Conservation (phyloP, 1,140 invertebrate species). For the Maniola jurtina region DNA sequence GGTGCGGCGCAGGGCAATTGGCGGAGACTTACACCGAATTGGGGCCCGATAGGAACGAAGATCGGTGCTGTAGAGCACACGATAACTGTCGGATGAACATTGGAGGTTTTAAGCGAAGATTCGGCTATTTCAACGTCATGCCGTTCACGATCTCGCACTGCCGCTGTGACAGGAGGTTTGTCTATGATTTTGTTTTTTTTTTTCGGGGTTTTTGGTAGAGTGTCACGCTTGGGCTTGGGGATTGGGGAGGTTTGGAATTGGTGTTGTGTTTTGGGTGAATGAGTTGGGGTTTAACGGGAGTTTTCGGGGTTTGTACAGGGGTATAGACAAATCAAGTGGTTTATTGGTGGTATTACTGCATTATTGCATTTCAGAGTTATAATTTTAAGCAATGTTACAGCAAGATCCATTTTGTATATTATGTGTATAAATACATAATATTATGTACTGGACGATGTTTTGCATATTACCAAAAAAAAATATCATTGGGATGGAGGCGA, state of each 20-base stretch:
- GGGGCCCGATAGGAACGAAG: conserved; percentile 83
- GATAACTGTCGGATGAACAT: conserved; percentile 87
- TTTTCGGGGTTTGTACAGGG: too few relatives aligned
- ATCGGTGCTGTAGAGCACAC: conserved; percentile 90
- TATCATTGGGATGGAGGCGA: too few relatives aligned
- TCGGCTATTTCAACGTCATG: conserved; percentile 88
- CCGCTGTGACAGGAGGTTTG: conserved; percentile 90
- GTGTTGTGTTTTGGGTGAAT: neutral
- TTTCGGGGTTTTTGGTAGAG: conserved; percentile 10
- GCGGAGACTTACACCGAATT: conserved; percentile 84
- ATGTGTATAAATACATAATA: too few relatives aligned
- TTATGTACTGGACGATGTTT: too few relatives aligned
- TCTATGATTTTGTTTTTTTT: conserved; percentile 42
- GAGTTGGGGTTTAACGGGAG: neutral
- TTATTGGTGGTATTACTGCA: too few relatives aligned
- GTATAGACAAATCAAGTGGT: too few relatives aligned
- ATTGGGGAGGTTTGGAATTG: neutral
- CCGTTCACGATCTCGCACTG: conserved; percentile 93
- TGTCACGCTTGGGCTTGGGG: neutral
- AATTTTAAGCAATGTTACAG: too few relatives aligned
- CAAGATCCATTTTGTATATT: too few relatives aligned
- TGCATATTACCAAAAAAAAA: too few relatives aligned
- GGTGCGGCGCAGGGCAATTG: conserved; percentile 89
- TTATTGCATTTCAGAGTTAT: too few relatives aligned
- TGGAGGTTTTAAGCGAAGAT: conserved; percentile 83